Evolutionary conservation across 2,888 invertebrate species (phyloP), one percentile per base, ranked within the genome.

Genomic region (Drosophila demipolita): DNA sequence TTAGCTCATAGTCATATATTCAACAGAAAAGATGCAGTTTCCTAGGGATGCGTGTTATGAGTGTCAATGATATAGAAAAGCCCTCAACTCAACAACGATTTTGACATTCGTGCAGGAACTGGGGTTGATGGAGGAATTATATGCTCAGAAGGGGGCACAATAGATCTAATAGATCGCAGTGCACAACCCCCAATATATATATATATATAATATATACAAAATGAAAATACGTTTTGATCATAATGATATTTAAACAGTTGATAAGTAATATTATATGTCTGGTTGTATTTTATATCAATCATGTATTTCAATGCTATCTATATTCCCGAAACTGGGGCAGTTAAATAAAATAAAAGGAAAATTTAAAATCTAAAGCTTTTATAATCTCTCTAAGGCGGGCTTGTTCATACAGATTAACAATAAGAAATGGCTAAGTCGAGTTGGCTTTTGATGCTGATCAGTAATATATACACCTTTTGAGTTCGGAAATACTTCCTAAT

Each of bases 291-390:
- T 8, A 15, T 15, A 48, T 8, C 8, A 26, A 15, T 26, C 4
- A 15, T 15, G 4, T 48, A 0, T 26, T 1, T 20, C 1, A 42
- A 3, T 11, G 6, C 11, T 42, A 3, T 42, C 20, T 6, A 45
- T 23, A 8, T 23, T 45, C 1, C 7, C 8, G 0, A 45, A 15
- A 7, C 8, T 12, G 17, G 8, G 17, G 38, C 3, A 17, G 17
- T 8, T 38, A 38, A 7, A 23, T 36, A 15, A 17, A 7, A 38
- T 38, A 0, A 38, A 17, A 0, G 0, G 1, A 8, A 38, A 17
- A 38, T 17, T 15, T 15, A 0, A 15, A 15, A 0, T 45, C 7
- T 6, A 0, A 8, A 15, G 1, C 1, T 23, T 2, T 23, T 15
- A 0, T 23, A 23, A 7, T 15, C 12, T 45, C 1, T 7, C 1